Evolutionary conservation across 2,113 vertebrate genomes (phyloP).

Genomic region (Elgaria multicarinata): DNA sequence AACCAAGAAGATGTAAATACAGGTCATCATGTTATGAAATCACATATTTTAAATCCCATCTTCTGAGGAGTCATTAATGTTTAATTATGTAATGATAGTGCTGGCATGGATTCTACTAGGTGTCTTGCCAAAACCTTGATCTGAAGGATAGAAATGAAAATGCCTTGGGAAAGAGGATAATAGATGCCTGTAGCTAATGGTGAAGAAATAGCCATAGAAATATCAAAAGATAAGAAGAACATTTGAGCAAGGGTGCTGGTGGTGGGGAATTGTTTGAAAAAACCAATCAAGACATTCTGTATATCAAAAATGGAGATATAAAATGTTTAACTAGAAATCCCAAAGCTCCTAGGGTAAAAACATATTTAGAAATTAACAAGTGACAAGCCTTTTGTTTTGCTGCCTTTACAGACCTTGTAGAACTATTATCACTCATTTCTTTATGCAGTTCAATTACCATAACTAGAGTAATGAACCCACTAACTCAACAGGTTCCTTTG

Average conservation of each 20-base stretch:
- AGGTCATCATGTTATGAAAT: slow-evolving; percentile 51
- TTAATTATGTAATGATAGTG: slow-evolving; percentile 44
- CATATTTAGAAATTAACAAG: slow-evolving; percentile 56
- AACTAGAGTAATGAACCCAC: slow-evolving; percentile 11
- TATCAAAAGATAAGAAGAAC: slow-evolving; percentile 53
- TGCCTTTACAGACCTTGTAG: neutral
- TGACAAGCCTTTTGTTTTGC: slow-evolving; percentile 40
- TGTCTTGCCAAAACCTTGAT: slow-evolving; percentile 35
- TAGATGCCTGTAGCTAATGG: slow-evolving; percentile 46
- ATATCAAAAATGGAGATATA: slow-evolving; percentile 38
- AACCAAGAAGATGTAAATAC: slow-evolving; percentile 14
- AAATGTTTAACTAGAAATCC: slow-evolving; percentile 63
- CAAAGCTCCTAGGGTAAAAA: slow-evolving; percentile 64
- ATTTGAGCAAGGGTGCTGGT: slow-evolving; percentile 14
- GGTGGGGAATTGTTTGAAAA: neutral
- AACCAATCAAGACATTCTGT: slow-evolving; percentile 52
- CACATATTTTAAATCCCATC: slow-evolving; percentile 59
- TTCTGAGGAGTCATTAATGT: slow-evolving; percentile 42
- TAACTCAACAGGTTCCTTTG: slow-evolving; percentile 19
- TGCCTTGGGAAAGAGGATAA: neutral
- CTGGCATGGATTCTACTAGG: slow-evolving; percentile 29
- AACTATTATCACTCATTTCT: neutral
- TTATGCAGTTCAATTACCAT: neutral
- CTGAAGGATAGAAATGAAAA: slow-evolving; percentile 44
- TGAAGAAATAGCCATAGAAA: slow-evolving; percentile 66